Conservation (phyloP, 1,140 invertebrate species). For the Philopotamus ludificatus region DNA sequence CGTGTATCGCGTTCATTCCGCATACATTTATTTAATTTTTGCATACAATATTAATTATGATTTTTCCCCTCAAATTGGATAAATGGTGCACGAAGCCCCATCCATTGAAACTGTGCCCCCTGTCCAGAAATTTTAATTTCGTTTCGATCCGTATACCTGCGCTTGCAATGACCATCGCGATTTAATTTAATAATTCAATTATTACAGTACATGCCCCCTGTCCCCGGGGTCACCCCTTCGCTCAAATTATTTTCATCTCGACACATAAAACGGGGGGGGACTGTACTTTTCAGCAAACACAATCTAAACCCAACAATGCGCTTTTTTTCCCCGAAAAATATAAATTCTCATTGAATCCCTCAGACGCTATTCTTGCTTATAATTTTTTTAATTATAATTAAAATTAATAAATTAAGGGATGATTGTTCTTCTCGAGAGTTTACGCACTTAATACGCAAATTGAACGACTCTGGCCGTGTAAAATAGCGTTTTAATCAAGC, state of each 20-base stretch:
- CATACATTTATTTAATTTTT: too few species aligned
- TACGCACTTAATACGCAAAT: slow-evolving; percentile 14
- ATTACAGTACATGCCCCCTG: slow-evolving; percentile 17
- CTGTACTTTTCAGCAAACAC: background rate
- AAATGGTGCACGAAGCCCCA: background rate
- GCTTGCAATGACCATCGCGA: slow-evolving; percentile 11
- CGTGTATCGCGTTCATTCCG: too few species aligned
- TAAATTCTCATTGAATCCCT: background rate
- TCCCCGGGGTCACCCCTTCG: background rate
- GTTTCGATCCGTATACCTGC: background rate
- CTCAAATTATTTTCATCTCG: slow-evolving; percentile 9
- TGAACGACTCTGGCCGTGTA: slow-evolving; percentile 16
- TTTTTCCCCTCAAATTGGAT: background rate
- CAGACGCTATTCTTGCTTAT: too few species aligned
- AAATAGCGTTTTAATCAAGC: slow-evolving; percentile 37
- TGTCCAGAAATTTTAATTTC: background rate
- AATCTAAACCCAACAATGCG: too few species aligned
- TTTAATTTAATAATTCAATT: slow-evolving; percentile 29
- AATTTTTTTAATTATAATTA: too few species aligned
- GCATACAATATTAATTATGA: background rate
- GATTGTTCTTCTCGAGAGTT: too few species aligned
- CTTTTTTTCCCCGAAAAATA: too few species aligned
- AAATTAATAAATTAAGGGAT: too few species aligned
- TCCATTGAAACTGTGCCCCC: background rate
- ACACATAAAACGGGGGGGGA: background rate